Evolutionary conservation across 2,797 vertebrate species (phyloP), one percentile per base, ranked within the genome.

Genomic region (Neoniphon sammara): DNA sequence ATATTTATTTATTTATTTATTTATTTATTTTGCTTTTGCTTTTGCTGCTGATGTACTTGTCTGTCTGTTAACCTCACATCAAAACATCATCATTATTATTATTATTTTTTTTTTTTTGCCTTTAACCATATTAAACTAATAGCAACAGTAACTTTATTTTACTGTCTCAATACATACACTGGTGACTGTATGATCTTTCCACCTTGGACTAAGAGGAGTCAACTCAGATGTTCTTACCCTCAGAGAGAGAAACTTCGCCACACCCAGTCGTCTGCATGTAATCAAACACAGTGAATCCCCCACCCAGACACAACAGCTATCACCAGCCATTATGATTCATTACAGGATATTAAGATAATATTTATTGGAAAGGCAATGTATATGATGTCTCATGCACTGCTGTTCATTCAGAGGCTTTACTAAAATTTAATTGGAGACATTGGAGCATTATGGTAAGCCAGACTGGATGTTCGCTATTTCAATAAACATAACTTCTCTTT

Each of bases 301-400:
- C 42, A 44, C 42, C 42, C 42, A 15, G 42, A 44, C n/a, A 27
- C 9, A 36, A 18, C 11, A 47, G 14, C 31, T 5, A 34, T 15
- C 25, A 7, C 8, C 67, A 56, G 14, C 60, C 0, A 8, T 8
- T 1, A 10, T 66, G 54, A 69, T 36, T 77, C 57, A 70, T 58
- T 31, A 69, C 21, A 64, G 20, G 27, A 65, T 2, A 23, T 2
- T 47, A 7, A 47, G 10, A 44, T 21, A 42, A 49, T 23, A 57
- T 0, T 4, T 5, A 54, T 47, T 27, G 7, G 8, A 47, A 31
- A 30, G 44, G 2, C 17, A 44, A 55, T 18, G 42, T n/a, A 30
- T 17, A 34, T 63, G 17, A 56, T 21, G 18, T 1, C 23, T 18
- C 7, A 54, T 57, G 8, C 15, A 46, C 31, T 0, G 0, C 54